Base-by-base conservation (phyloP, 2,888 invertebrate species). In the Caradrina clavipalpis region DNA sequence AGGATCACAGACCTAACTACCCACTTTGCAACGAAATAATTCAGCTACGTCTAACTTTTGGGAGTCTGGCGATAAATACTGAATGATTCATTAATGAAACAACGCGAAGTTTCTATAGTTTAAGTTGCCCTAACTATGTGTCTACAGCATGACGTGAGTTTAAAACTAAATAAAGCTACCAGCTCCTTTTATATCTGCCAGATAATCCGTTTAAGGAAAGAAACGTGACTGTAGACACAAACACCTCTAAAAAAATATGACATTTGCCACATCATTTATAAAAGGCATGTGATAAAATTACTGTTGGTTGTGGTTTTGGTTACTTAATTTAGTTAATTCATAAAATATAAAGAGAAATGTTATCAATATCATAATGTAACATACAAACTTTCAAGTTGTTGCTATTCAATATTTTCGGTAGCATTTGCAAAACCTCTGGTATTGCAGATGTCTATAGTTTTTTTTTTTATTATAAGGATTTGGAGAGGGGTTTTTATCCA, bases 51-150 rank as follows among this genome's bases (percentile, higher is more conserved):
- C 53, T n/a, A 49, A 63, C 47, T 70, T 49, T 19, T 26, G 6
- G 21, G 47, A 73, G 53, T 63, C 54, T 2, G 53, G 39, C 63
- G 47, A 73, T 73, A 64, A 69, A 70, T 70, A 64, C 74, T 49
- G 17, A 54, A 42, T 64, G 47, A 73, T 64, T 74, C 63, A 70
- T 22, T 21, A 21, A 39, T 13, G 19, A 35, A 72, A 69, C 51
- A 11, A 60, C 19, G 63, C 8, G 2, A 11, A 49, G 64, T 53
- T 39, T 39, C 19, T 39, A 45, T 17, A 39, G 53, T 73, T 54
- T 54, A 22, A 35, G 11, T 26, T 0, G 42, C 13, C 66, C 31
- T 15, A 15, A 61, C 45, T 11, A 19, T 21, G 11, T 19, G 42
- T 7, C 13, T 8, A 22, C 31, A 17, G 1, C 17, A 45, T 10